Evolutionary conservation across 2,888 invertebrate genomes (phyloP), one percentile per base, ranked within the genome.

Genomic region (Scaptomyza cyrtandrae): DNA sequence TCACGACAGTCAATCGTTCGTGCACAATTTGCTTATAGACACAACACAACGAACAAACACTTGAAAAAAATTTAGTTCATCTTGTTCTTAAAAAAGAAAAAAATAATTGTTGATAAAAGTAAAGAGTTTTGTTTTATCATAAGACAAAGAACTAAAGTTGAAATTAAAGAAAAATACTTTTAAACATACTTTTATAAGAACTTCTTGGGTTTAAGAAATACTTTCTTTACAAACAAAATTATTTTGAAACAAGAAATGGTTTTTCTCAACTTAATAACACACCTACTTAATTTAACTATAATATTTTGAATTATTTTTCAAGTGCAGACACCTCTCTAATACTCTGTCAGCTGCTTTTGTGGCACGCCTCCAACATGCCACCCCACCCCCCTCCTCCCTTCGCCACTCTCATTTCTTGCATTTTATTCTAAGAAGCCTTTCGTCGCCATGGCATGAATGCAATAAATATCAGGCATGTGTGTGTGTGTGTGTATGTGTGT

Each of bases 1-100:
- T 85, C 85, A 86, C 87, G 87, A 85, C 87, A 82, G 82, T 86
- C 85, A 86, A 86, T 86, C 85, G 85, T 60, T 86, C 87, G 87
- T 86, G 71, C 57, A 80, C 75, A 81, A 41, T 84, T 82, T 84
- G 80, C 65, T 63, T 67, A 53, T 77, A 67, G 53, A 50, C 66
- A 50, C 66, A 62, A 49, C 64, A 33, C 45, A 58, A 50, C 50
- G 37, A 13, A 35, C 16, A 33, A 13, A 50, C 50, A 52, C 52
- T 50, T 4, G 11, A n/a, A 50, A 37, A 50, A 49, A 48, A 19
- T 6, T 14, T 0, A 37, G 9, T 6, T 29, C 24, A 48, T 14
- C 11, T 48, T 29, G 10, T 11, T 46, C 7, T 4, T 35, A 3
- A n/a, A 37, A n/a, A 11, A 33, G 33, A 19, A 1, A 33, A 33